phyloP scores from a whole-genome alignment of 2,797 vertebrate species.

The Coluber constrictor region DNA sequence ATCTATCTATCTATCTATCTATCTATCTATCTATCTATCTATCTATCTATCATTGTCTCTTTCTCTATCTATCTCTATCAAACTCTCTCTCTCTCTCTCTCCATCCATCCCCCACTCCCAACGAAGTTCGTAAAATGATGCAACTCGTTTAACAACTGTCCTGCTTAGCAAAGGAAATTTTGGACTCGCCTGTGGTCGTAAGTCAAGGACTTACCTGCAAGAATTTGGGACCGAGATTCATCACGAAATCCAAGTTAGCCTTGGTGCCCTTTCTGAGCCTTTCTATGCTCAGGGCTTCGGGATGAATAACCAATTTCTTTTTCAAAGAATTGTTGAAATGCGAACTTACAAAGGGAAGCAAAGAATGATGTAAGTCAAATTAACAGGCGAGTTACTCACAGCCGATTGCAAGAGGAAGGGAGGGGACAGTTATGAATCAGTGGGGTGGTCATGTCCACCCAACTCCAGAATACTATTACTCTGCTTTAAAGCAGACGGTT shows the following conservation, averaged over 20 bases:
- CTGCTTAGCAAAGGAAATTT: neutral
- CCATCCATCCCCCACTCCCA: too few species aligned
- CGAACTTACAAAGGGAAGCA: neutral
- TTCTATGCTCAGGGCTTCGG: rapidly evolving
- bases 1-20: too few species aligned
- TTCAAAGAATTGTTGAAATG: neutral
- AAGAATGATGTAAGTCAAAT: neutral
- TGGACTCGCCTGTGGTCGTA: neutral
- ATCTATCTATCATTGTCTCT: too few species aligned
- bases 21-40: rapidly evolving
- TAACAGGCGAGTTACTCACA: neutral
- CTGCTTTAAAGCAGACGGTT: neutral
- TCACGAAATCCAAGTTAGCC: neutral
- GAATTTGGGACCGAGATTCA: neutral
- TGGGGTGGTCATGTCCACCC: neutral
- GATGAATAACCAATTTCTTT: neutral
- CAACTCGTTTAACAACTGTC: neutral
- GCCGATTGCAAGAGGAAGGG: neutral
- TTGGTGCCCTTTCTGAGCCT: neutral
- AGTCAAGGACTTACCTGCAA: neutral
- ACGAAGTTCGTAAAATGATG: neutral
- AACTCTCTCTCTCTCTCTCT: too few species aligned
- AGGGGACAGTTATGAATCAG: neutral
- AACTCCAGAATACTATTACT: neutral
- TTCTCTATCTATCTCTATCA: too few species aligned